These are phyloP conservation scores for Leptobrachium leishanense DNA, from an alignment of 2,113 vertebrate genomes.

Conservation along the genomic window DNA sequence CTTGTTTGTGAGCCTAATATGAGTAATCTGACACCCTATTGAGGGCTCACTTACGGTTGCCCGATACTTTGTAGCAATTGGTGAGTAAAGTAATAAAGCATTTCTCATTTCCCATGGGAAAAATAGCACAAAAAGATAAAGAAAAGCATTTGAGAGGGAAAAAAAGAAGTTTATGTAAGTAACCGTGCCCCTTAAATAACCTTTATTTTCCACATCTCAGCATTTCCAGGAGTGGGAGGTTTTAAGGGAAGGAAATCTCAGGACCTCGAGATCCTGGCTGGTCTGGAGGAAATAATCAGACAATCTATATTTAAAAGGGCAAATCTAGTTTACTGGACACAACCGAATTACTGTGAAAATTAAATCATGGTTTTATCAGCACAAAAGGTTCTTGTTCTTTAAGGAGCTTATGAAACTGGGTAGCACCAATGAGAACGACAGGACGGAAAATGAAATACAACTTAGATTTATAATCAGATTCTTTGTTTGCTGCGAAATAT, in stretches of 20 bases:
- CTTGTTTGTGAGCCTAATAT: too few species aligned
- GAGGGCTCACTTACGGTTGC: too few species aligned
- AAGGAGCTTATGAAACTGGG: slow-evolving; percentile 15
- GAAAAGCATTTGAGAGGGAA: not conserved
- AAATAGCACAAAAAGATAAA: too few species aligned
- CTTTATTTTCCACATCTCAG: slow-evolving; percentile 16
- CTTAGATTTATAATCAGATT: slow-evolving; percentile 17
- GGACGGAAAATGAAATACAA: slow-evolving; percentile 6
- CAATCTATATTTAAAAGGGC: slow-evolving; percentile 4
- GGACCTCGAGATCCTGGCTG: not conserved
- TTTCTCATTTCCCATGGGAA: too few species aligned
- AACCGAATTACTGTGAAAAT: slow-evolving; percentile 17
- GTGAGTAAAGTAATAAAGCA: too few species aligned
- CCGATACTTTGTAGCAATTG: too few species aligned
- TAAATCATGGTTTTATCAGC: slow-evolving; percentile 3
- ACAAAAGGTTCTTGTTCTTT: slow-evolving; percentile 19
- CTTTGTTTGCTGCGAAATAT: not conserved
- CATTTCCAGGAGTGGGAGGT: not conserved
- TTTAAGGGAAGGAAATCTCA: slow-evolving; percentile 16
- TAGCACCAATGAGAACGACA: not conserved
- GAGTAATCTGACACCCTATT: too few species aligned
- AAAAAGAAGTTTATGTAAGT: slow-evolving; percentile 52
- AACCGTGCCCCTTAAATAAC: slow-evolving; percentile 15
- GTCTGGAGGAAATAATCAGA: slow-evolving; percentile 18
- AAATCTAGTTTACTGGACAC: not conserved